These are phyloP conservation scores for Naso thynnoides DNA, from an alignment of 2,797 vertebrate genomes.

Conservation along the genomic window DNA sequence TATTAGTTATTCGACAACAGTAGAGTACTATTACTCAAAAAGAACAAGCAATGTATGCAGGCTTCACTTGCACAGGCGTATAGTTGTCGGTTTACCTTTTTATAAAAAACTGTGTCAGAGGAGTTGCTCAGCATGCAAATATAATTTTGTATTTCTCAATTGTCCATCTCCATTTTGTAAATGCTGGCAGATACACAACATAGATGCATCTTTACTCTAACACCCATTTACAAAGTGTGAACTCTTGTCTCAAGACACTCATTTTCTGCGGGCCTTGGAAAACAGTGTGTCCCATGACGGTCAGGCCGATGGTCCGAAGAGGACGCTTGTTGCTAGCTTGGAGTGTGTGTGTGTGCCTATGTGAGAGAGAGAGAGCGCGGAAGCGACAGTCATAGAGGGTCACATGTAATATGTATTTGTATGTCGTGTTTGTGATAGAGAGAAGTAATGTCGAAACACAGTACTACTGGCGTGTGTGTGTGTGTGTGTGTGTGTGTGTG, in stretches of 20 bases:
- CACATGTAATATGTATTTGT: slow-evolving; percentile 6
- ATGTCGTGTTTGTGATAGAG: slow-evolving; percentile 31
- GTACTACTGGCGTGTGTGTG: slow-evolving; percentile 36
- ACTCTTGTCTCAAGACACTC: not conserved
- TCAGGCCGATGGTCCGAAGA: slow-evolving; percentile 8
- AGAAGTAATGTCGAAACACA: slow-evolving; percentile 62
- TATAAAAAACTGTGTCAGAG: not conserved
- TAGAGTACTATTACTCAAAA: no score
- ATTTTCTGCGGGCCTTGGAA: not conserved
- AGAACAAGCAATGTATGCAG: no score
- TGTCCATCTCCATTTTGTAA: not conserved
- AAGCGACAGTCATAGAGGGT: slow-evolving; percentile 11
- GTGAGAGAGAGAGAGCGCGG: not conserved
- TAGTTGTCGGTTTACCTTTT: no score
- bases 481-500: slow-evolving; percentile 33
- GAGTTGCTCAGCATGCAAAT: not conserved
- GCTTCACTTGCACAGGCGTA: no score
- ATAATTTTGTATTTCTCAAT: not conserved
- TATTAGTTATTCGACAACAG: no score
- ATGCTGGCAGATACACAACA: not conserved
- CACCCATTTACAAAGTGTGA: not conserved
- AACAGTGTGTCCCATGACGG: not conserved
- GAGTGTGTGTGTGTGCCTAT: not conserved
- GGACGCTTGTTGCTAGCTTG: not conserved
- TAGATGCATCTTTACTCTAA: not conserved